A percentile compares a stretch with the other conserved stretches of the same genome.
Evolutionary conservation across 2,888 invertebrate species (phyloP).

Genomic region (Xestia xanthographa): DNA sequence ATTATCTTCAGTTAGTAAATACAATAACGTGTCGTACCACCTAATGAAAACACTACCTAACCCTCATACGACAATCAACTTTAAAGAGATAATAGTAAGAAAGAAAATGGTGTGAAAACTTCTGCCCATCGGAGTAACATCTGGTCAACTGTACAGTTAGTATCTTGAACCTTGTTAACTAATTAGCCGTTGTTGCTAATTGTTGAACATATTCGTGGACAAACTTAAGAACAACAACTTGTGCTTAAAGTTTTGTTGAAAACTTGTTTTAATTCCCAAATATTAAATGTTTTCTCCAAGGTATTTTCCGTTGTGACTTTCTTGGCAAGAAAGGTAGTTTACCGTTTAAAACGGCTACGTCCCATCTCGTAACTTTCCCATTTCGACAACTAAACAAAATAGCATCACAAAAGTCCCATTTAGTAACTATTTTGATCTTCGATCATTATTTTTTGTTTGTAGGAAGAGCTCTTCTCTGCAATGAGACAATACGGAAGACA

Average conservation of each 20-base stretch:
- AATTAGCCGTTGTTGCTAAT: conserved; percentile 39
- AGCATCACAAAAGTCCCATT: no score
- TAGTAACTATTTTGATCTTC: no score
- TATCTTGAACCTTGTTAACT: conserved; percentile 38
- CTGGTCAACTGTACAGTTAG: conserved; percentile 48
- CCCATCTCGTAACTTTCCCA: no score
- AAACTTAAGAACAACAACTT: neutral
- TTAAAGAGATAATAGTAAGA: neutral
- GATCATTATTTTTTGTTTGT: no score
- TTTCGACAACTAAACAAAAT: no score
- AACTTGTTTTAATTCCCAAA: neutral
- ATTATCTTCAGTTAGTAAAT: conserved; percentile 30
- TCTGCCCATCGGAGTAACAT: conserved; percentile 33
- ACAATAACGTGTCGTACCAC: conserved; percentile 20
- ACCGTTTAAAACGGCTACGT: no score
- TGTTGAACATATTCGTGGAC: conserved; percentile 21
- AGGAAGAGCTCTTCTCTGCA: neutral
- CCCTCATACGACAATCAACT: conserved; percentile 5
- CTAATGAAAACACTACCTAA: conserved; percentile 31
- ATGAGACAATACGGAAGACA: neutral
- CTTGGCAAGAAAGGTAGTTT: neutral
- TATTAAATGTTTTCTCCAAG: neutral
- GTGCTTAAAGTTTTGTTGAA: neutral
- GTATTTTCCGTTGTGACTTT: neutral
- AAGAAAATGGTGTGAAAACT: conserved; percentile 10